phyloP scores from a whole-genome alignment of 2,113 vertebrate species.

The Oncorhynchus keta region DNA sequence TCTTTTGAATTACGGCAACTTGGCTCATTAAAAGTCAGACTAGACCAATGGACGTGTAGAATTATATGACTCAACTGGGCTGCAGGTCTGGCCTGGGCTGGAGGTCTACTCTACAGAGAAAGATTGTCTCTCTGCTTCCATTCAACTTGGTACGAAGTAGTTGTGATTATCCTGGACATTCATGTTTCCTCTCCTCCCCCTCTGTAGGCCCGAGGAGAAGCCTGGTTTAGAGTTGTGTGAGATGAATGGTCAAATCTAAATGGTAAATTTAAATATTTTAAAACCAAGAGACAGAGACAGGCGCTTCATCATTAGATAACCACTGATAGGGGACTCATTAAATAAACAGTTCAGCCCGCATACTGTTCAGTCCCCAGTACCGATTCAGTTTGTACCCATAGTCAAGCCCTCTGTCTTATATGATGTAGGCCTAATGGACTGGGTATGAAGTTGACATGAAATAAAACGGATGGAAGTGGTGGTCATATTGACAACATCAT shows the following conservation, averaged over 20 bases:
- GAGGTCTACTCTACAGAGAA: no score
- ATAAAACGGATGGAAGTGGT: no score
- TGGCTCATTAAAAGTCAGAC: conserved; percentile 19
- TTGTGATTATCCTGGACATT: not conserved
- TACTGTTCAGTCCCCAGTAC: no score
- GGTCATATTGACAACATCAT: no score
- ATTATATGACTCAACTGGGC: no score
- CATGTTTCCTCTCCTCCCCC: not conserved
- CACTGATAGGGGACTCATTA: conserved; percentile 28
- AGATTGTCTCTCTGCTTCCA: conserved; percentile 4
- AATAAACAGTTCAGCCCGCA: not conserved
- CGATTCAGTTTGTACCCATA: no score
- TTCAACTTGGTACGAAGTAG: not conserved
- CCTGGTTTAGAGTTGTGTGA: not conserved
- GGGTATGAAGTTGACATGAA: no score
- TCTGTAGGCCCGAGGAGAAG: not conserved
- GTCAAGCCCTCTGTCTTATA: no score
- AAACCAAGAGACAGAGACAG: conserved; percentile 21
- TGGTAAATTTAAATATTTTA: conserved; percentile 37
- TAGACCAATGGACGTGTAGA: not conserved
- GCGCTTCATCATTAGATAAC: conserved; percentile 25
- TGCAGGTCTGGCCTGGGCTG: no score
- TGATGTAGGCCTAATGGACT: no score
- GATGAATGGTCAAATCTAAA: not conserved
- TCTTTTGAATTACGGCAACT: conserved; percentile 1